Evolutionary conservation across 2,888 invertebrate genomes (phyloP).

Genomic region (Meta bourneti): DNA sequence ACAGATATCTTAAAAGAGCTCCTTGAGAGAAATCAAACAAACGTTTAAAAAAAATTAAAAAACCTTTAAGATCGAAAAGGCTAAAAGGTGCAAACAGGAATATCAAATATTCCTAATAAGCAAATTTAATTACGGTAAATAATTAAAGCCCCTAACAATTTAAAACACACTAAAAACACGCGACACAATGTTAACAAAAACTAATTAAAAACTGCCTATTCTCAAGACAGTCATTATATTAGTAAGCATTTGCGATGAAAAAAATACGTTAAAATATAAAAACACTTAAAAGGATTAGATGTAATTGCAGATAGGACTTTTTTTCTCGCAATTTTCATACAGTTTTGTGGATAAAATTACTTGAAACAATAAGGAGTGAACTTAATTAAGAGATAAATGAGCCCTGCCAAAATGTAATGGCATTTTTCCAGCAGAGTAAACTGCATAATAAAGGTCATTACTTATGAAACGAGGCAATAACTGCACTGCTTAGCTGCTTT

Average conservation of each 20-base stretch:
- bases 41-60: too few relatives aligned
- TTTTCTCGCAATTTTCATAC: neutral
- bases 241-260: neutral
- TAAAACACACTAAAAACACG: neutral
- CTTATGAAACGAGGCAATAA: conserved; percentile 51
- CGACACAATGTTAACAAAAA: neutral
- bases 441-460: conserved; percentile 59
- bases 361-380: conserved; percentile 16
- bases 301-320: neutral
- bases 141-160: too few relatives aligned
- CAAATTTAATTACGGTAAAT: too few relatives aligned
- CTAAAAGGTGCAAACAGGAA: too few relatives aligned
- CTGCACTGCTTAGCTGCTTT: conserved; percentile 45
- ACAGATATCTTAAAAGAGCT: too few relatives aligned
- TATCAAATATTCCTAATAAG: too few relatives aligned
- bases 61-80: too few relatives aligned
- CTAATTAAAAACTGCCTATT: neutral
- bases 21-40: too few relatives aligned
- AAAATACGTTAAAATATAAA: neutral
- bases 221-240: neutral
- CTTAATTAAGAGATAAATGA: conserved; percentile 50
- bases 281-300: neutral
- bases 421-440: conserved; percentile 39
- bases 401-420: neutral
- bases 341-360: neutral